Evolutionary conservation across 2,113 vertebrate genomes (phyloP).

Genomic region (Phocoena sinus): DNA sequence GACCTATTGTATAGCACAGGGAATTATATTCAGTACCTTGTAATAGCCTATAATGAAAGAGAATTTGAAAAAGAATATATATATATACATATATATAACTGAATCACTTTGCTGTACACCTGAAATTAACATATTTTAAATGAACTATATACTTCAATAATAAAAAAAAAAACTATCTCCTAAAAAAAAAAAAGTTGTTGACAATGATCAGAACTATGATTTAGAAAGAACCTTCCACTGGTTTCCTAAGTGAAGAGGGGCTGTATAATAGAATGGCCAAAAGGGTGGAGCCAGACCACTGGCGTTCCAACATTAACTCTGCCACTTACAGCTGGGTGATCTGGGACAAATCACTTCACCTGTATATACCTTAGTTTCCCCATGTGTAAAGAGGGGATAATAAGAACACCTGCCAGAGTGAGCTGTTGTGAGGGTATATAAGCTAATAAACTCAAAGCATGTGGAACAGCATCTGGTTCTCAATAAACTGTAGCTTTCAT

Average conservation of each 20-base stretch:
- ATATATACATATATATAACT: not conserved
- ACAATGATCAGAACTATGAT: not conserved
- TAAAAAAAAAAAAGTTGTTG: not conserved
- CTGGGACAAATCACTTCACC: not conserved
- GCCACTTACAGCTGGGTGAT: not conserved
- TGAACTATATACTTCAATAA: not conserved
- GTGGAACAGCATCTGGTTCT: not conserved
- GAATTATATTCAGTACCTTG: not conserved
- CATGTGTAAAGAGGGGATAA: not conserved
- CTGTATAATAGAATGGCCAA: not conserved
- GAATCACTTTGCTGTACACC: not conserved
- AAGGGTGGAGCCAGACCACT: not conserved
- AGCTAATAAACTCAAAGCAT: not conserved
- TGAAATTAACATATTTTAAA: not conserved
- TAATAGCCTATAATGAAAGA: not conserved
- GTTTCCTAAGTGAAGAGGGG: not conserved
- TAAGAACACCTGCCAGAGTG: not conserved
- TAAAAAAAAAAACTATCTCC: not conserved
- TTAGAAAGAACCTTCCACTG: not conserved
- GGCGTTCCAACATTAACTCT: not conserved
- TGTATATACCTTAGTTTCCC: not conserved
- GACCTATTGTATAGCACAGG: not conserved
- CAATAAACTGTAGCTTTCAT: not conserved
- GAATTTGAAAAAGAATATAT: not conserved
- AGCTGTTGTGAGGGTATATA: not conserved